phyloP scores from a whole-genome alignment of 2,113 vertebrate species.

The Penelope pileata region DNA sequence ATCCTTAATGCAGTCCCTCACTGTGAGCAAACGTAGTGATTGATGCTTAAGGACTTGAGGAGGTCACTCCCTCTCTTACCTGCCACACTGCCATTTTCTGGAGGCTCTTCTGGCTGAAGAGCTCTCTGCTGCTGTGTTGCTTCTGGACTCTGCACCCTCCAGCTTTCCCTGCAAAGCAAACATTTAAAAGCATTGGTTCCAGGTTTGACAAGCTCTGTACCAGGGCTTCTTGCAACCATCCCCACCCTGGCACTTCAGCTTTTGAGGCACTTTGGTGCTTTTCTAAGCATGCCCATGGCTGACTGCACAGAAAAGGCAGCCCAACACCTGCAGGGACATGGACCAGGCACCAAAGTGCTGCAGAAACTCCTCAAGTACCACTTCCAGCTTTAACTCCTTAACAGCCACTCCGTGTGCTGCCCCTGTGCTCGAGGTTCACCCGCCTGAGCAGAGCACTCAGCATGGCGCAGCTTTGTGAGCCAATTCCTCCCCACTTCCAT shows the following conservation, averaged over 20 bases:
- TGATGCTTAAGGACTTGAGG: neutral
- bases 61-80: neutral
- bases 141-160: neutral
- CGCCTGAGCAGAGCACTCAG: neutral
- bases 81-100: neutral
- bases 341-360: neutral
- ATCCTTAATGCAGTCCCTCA: fast-evolving
- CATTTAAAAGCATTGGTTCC: neutral
- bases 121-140: neutral
- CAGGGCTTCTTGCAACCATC: neutral
- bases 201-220: neutral
- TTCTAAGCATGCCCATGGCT: neutral
- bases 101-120: neutral
- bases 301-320: neutral
- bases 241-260: neutral
- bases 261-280: neutral
- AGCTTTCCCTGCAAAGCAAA: neutral
- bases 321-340: neutral
- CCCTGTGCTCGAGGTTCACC: neutral
- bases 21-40: fast-evolving
- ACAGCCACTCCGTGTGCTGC: neutral
- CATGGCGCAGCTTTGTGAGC: fast-evolving
- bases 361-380: neutral
- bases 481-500: neutral
- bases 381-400: neutral